phyloP scores from a whole-genome alignment of 2,888 invertebrate genomes.

The Drosophila paranaensis region DNA sequence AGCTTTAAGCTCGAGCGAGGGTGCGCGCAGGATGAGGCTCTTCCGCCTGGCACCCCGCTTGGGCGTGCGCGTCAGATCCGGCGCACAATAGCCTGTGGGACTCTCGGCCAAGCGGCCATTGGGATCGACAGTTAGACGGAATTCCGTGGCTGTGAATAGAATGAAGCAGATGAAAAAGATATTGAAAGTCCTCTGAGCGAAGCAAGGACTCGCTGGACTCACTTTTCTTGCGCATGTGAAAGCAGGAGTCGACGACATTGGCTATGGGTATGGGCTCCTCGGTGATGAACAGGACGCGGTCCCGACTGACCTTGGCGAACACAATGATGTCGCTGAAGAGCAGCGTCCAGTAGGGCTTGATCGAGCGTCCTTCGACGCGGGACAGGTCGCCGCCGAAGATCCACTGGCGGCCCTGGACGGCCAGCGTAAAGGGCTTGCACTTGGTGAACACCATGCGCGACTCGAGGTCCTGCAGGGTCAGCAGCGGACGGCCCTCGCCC shows the following conservation, averaged over 20 bases:
- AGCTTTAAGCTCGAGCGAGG: conserved; percentile 93
- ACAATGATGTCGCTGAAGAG: conserved; percentile 93
- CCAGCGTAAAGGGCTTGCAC: conserved; percentile 94
- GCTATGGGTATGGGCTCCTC: conserved; percentile 93
- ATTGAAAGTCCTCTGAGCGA: neutral
- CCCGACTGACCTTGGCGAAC: conserved; percentile 94
- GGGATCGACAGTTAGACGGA: conserved; percentile 91
- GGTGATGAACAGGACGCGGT: conserved; percentile 93
- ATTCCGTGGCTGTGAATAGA: conserved; percentile 89
- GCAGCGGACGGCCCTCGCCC: conserved; percentile 92
- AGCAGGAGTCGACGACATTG: conserved; percentile 92
- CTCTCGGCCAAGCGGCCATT: conserved; percentile 88
- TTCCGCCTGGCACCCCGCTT: conserved; percentile 88
- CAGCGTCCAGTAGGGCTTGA: conserved; percentile 94
- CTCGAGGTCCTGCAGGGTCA: conserved; percentile 93
- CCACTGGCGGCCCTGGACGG: conserved; percentile 94
- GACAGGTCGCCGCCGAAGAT: conserved; percentile 94
- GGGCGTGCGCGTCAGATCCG: conserved; percentile 87
- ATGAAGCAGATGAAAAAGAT: conserved; percentile 36
- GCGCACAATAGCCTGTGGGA: conserved; percentile 90
- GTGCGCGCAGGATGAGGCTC: conserved; percentile 91
- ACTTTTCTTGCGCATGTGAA: conserved; percentile 94
- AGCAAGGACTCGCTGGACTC: conserved; percentile 39
- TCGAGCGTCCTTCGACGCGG: conserved; percentile 92
- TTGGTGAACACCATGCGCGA: conserved; percentile 95